Conservation (phyloP, 1,140 invertebrate genomes). For the Psix sp. region DNA sequence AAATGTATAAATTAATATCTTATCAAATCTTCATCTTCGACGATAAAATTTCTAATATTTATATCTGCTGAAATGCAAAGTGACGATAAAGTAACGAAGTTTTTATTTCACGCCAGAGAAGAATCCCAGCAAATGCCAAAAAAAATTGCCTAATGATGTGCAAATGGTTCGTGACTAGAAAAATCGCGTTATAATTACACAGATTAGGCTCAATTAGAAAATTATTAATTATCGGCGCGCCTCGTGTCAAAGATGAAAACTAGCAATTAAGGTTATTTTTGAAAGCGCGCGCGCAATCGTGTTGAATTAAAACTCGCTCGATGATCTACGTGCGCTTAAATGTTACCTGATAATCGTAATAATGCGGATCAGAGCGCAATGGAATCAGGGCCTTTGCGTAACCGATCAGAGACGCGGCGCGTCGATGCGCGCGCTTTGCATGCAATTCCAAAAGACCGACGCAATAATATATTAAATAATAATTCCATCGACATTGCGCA, state of each 20-base stretch:
- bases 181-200: conserved; percentile 38
- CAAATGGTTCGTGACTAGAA: conserved; percentile 25
- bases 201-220: conserved; percentile 32
- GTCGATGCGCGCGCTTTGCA: conserved; percentile 12
- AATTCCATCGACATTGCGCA: conserved; percentile 37
- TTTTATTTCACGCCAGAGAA: too few relatives aligned
- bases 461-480: conserved; percentile 54
- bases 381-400: conserved; percentile 41
- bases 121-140: conserved; percentile 17
- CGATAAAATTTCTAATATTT: too few relatives aligned
- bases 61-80: background rate
- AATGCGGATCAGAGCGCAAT: conserved; percentile 38
- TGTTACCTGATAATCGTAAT: conserved; percentile 57
- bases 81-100: too few relatives aligned
- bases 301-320: conserved; percentile 43
- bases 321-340: conserved; percentile 24
- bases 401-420: conserved; percentile 38
- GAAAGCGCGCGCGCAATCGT: background rate
- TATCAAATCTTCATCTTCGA: too few relatives aligned
- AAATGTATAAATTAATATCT: too few relatives aligned
- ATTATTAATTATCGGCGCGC: conserved; percentile 56
- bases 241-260: too few relatives aligned
- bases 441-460: conserved; percentile 42
- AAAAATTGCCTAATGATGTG: conserved; percentile 37
- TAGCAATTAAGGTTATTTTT: too few relatives aligned